These are phyloP conservation scores for Rhagonycha fulva DNA, from an alignment of 2,888 invertebrate species.

Conservation along the genomic window DNA sequence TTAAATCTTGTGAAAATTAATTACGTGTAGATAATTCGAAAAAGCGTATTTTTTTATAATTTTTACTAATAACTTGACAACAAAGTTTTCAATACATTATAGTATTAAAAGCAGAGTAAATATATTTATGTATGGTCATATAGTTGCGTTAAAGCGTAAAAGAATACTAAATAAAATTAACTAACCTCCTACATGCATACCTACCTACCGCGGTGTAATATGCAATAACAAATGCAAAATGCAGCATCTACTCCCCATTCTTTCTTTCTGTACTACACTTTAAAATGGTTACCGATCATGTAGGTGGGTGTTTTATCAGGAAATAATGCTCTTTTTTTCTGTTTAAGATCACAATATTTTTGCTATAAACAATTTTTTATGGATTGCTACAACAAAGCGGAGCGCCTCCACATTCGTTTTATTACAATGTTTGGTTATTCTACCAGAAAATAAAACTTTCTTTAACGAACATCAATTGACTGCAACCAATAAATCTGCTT, in stretches of 20 bases:
- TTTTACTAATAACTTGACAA: slow-evolving; percentile 16
- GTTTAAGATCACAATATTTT: background rate
- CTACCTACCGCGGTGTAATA: slow-evolving; percentile 25
- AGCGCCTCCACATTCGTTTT: background rate
- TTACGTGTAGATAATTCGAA: slow-evolving; percentile 10
- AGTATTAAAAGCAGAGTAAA: slow-evolving; percentile 16
- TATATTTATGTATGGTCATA: slow-evolving; percentile 26
- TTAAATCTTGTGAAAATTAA: slow-evolving; percentile 8
- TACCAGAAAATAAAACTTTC: background rate
- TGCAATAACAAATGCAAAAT: slow-evolving; percentile 27
- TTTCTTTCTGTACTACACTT: background rate
- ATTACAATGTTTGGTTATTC: background rate
- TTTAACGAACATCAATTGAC: background rate
- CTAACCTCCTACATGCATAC: slow-evolving; percentile 25
- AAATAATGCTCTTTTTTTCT: background rate
- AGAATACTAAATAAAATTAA: slow-evolving; percentile 30
- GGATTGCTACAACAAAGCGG: background rate
- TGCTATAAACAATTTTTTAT: background rate
- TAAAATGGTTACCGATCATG: background rate
- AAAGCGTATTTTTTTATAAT: slow-evolving; percentile 7
- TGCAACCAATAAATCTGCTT: background rate
- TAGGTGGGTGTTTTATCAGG: background rate
- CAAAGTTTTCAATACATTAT: slow-evolving; percentile 9
- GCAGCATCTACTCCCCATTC: slow-evolving; percentile 4
- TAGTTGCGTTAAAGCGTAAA: slow-evolving; percentile 30